Conservation (phyloP, 2,888 invertebrate genomes). For the Idaea aversata region DNA sequence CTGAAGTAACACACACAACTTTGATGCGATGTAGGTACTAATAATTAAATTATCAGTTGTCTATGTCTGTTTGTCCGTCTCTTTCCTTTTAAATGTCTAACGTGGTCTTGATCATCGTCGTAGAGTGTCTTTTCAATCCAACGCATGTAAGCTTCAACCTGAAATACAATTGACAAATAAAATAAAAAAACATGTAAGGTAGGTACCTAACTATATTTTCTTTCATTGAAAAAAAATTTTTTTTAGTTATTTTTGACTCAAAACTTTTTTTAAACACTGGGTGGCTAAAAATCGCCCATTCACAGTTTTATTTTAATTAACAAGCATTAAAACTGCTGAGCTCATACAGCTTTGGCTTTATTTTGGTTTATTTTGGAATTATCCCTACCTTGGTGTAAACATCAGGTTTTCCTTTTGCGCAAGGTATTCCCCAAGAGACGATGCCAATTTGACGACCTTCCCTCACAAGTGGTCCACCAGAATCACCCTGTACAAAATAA, state of each 20-base stretch:
- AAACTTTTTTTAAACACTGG: neutral
- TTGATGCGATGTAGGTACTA: too few relatives aligned
- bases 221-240: neutral
- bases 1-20: too few relatives aligned
- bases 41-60: neutral
- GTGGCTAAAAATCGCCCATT: neutral
- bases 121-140: conserved; percentile 71
- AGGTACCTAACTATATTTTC: neutral
- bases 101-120: conserved; percentile 67
- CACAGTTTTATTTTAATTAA: neutral
- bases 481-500: conserved; percentile 72
- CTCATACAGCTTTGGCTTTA: neutral
- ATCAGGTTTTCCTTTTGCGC: conserved; percentile 74
- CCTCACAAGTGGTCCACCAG: conserved; percentile 75
- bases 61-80: neutral
- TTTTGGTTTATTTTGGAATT: neutral
- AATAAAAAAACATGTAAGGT: neutral
- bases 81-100: conserved; percentile 40
- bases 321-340: neutral
- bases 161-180: conserved; percentile 6
- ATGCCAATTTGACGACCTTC: conserved; percentile 72
- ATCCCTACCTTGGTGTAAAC: conserved; percentile 66
- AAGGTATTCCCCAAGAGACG: conserved; percentile 76
- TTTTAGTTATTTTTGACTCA: too few relatives aligned
- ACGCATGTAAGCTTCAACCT: conserved; percentile 71